Evolutionary conservation across 2,113 vertebrate species (phyloP), one percentile per base, ranked within the genome.

Genomic region (Centropus unirufus): DNA sequence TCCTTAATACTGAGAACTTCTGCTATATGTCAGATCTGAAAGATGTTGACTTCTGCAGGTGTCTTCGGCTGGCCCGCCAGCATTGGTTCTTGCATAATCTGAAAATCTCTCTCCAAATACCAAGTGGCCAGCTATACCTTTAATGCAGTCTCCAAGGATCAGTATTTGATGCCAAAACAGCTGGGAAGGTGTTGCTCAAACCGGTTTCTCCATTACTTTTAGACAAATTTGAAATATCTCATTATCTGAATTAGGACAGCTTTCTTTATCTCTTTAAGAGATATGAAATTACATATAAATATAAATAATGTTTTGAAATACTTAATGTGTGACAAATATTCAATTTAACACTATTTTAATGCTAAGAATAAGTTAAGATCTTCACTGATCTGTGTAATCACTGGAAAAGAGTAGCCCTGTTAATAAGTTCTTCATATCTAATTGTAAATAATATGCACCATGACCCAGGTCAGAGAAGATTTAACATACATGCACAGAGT

Each of bases 11-110:
- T 54, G 27, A 68, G 47, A 83, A 81, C 7, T 9, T 90, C 88
- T 96, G 90, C 12, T 92, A 14, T 81, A 3, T 78, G 52, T 93
- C 86, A 83, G 20, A 83, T 75, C 29, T 95, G 57, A 89, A 82
- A 90, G 74, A 83, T 86, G 11, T 21, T 90, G 87, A 36, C 75
- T 91, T 76, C 40, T 52, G 34, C 64, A 86, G 19, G 32, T 87
- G 7, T 46, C 20, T 85, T 40, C 26, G 74, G 14, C 40, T 88
- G 58, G 70, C 69, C 12, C 34, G 81, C 36, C 8, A 59, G 13
- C n/a, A 55, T 73, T 10, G 54, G 39, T 70, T 83, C 36, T 32
- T 94, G 32, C n/a, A 75, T 26, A 52, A 76, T 47, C 55, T 62
- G 9, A 23, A 93, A 63, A 8, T 61, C 49, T 87, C 14, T 22